phyloP scores from a whole-genome alignment of 1,140 invertebrate species.

The Dolichoris vasculosae region DNA sequence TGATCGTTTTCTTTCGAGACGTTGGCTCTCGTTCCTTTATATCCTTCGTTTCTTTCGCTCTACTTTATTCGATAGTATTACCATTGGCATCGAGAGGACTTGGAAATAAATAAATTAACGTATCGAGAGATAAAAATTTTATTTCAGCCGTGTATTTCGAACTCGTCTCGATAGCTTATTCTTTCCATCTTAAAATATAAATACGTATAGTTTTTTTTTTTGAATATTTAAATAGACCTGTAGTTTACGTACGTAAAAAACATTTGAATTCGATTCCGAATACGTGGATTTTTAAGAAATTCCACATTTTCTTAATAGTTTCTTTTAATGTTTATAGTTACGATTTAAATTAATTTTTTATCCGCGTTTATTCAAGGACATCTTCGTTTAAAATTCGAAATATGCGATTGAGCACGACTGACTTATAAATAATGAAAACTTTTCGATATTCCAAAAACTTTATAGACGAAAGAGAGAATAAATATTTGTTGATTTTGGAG shows the following conservation, averaged over 20 bases:
- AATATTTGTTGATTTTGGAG: background rate
- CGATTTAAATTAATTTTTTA: too few relatives aligned
- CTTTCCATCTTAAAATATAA: background rate
- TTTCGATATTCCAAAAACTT: background rate
- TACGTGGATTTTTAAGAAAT: too few relatives aligned
- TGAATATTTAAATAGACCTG: background rate
- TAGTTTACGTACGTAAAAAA: too few relatives aligned
- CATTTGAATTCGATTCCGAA: too few relatives aligned
- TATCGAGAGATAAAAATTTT: background rate
- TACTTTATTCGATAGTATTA: background rate
- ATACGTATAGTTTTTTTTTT: background rate
- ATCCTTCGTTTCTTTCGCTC: background rate
- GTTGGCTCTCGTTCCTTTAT: background rate
- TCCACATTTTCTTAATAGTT: too few relatives aligned
- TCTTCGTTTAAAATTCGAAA: too few relatives aligned
- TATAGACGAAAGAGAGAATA: background rate
- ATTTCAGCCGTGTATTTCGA: background rate
- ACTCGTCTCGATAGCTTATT: background rate
- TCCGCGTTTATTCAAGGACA: too few relatives aligned
- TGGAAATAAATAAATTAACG: background rate
- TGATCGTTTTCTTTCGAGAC: too few relatives aligned
- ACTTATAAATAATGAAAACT: background rate
- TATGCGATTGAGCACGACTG: background rate
- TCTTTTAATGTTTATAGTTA: too few relatives aligned
- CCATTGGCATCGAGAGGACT: background rate